A percentile compares a stretch with the other conserved stretches of the same genome.
Conservation (phyloP, 1,140 invertebrate genomes). For the Platyscapa corneri region DNA sequence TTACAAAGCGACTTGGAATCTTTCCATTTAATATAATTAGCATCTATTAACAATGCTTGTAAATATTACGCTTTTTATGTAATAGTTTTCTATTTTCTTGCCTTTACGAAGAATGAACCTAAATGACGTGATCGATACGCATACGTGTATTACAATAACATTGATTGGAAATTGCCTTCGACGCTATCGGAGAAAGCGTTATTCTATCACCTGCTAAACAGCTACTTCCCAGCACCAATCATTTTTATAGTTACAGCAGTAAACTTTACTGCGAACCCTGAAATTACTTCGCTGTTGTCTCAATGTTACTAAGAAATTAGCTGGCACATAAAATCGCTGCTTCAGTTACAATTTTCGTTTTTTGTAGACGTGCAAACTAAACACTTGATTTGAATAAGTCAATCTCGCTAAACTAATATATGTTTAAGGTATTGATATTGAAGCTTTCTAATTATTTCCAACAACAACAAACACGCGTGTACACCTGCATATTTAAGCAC, state of each 20-base stretch:
- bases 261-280: conserved; percentile 15
- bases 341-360: not conserved
- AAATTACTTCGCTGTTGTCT: conserved; percentile 12
- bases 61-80: not conserved
- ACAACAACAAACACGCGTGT: too few species aligned
- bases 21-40: too few species aligned
- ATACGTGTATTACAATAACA: not conserved
- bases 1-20: too few species aligned
- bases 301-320: conserved; percentile 29
- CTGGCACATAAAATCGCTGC: not conserved
- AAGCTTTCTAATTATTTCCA: too few species aligned
- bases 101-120: not conserved
- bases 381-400: too few species aligned
- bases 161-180: conserved; percentile 1
- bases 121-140: not conserved
- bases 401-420: too few species aligned
- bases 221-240: conserved; percentile 23
- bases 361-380: too few species aligned
- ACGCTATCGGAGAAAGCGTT: not conserved
- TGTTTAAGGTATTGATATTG: too few species aligned
- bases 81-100: not conserved
- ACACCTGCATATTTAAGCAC: too few species aligned
- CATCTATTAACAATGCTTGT: not conserved
- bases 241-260: conserved; percentile 6
- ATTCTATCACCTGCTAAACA: conserved; percentile 22